Base-by-base conservation (phyloP, 2,113 vertebrate species). In the Channa maculata region DNA sequence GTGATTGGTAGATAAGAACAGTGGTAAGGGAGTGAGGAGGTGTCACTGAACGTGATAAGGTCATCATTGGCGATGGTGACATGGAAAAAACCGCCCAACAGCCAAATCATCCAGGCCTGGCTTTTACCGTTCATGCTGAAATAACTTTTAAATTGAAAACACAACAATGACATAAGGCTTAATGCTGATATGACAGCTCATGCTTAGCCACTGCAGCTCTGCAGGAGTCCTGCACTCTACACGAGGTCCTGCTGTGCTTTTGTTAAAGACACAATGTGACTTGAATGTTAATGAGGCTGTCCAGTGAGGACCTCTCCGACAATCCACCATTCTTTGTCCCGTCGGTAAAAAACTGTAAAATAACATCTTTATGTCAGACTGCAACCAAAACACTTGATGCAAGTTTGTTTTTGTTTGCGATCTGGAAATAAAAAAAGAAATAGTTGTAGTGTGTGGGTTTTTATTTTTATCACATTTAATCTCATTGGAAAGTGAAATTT, bases 221-320 rank as follows among this genome's bases (percentile, higher is more conserved):
- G 74, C 11, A 24, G 64, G 24, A 24, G 24, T 24, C 24, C 60
- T 63, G 82, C 73, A 77, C 61, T 55, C 24, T 65, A 86, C 61
- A 53, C 65, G 86, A 69, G 76, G 69, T 65, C 86, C 33, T 38
- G 75, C 85, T 72, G 41, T 11, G 72, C 76, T 6, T 64, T 41
- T 83, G 84, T 55, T 88, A 79, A 86, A 92, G 90, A 93, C 81
- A 64, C 71, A 71, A 83, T 84, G 73, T 94, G 93, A 95, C 94
- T 94, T 90, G 94, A 94, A 94, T 93, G 93, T 93, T 94, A 94
- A 94, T 85, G 87, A 88, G 78, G 73, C 68, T 12, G 80, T 63
- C 7, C 15, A 49, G 77, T 75, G 65, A 9, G 50, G n/a, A 53
- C 69, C 61, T 14, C 4, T 44, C 49, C 38, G 57, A 46, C 77